Percentiles rank a stretch among this genome's conserved stretches.
phyloP scores from a whole-genome alignment of 1,140 invertebrate species.

The Drosophila insularis region DNA sequence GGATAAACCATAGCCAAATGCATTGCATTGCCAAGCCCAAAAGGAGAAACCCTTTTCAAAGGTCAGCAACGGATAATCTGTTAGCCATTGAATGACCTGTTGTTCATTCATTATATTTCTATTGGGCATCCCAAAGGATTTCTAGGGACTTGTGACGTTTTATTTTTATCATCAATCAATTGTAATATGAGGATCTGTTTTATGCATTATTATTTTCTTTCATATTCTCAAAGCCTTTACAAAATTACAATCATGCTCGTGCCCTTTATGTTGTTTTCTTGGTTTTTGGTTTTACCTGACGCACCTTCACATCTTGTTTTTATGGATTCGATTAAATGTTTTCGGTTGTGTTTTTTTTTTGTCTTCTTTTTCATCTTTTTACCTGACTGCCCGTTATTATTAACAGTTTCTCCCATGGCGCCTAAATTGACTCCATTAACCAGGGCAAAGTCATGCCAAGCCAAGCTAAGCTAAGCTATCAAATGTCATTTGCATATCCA shows the following conservation, averaged over 20 bases:
- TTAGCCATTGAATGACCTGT: no score
- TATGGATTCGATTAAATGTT: conserved; percentile 9
- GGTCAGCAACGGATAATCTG: no score
- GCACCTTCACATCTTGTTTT: conserved; percentile 3
- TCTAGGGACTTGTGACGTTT: no score
- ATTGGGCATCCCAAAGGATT: no score
- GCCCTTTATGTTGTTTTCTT: not conserved
- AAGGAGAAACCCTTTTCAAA: no score
- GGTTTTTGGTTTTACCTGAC: not conserved
- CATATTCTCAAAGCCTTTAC: not conserved
- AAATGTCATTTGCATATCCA: conserved; percentile 11
- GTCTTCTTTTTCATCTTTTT: not conserved
- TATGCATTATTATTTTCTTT: no score
- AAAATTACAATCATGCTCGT: not conserved
- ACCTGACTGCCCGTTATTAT: conserved; percentile 7
- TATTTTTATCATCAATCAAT: no score
- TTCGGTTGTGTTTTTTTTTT: not conserved
- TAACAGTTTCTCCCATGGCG: conserved; percentile 10
- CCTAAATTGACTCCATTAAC: conserved; percentile 8
- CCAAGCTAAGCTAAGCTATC: not conserved
- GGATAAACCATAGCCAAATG: not conserved
- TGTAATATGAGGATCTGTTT: no score
- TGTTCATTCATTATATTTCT: no score
- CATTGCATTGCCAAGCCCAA: no score
- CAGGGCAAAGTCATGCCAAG: not conserved